These are phyloP conservation scores for Ceratoteleas bidentatus DNA, from an alignment of 1,140 invertebrate species.

Conservation along the genomic window DNA sequence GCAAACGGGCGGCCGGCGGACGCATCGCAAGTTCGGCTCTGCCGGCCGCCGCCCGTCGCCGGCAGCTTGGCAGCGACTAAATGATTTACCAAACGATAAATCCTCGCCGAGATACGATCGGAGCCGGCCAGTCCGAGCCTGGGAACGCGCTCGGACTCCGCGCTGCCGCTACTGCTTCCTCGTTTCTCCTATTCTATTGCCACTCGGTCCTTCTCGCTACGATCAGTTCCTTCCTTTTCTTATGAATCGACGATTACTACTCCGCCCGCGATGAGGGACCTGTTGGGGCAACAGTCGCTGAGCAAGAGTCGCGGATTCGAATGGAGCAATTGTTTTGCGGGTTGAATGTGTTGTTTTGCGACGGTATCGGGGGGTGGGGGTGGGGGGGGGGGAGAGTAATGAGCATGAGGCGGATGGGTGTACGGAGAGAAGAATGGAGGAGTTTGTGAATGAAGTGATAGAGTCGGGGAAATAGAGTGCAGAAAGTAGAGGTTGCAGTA, in stretches of 20 bases:
- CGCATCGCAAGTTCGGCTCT: constrained; percentile 71
- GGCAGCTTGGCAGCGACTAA: constrained; percentile 81
- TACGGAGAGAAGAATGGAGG: too few species aligned
- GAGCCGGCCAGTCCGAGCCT: constrained; percentile 72
- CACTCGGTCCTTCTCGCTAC: constrained; percentile 45
- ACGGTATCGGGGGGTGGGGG: too few species aligned
- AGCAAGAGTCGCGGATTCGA: too few species aligned
- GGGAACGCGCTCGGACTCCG: constrained; percentile 65
- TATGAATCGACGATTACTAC: constrained; percentile 57
- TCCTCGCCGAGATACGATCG: constrained; percentile 80
- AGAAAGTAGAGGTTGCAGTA: too few species aligned
- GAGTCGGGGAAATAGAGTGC: too few species aligned
- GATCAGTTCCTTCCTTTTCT: constrained; percentile 58
- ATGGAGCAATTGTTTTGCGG: too few species aligned
- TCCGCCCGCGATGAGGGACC: background rate
- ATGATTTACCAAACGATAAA: constrained; percentile 82
- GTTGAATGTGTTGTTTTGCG: too few species aligned
- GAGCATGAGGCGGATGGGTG: too few species aligned
- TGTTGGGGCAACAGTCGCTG: too few species aligned
- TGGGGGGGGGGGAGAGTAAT: too few species aligned
- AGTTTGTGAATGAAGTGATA: too few species aligned
- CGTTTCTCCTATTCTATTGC: constrained; percentile 55
- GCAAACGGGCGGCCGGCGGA: constrained; percentile 43
- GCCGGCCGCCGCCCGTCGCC: constrained; percentile 70
- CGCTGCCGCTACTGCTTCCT: constrained; percentile 36